A percentile compares a stretch with the other conserved stretches of the same genome.
These are phyloP conservation scores for Benitochromis conjunctus DNA, from an alignment of 2,113 vertebrate species.

Conservation along the genomic window DNA sequence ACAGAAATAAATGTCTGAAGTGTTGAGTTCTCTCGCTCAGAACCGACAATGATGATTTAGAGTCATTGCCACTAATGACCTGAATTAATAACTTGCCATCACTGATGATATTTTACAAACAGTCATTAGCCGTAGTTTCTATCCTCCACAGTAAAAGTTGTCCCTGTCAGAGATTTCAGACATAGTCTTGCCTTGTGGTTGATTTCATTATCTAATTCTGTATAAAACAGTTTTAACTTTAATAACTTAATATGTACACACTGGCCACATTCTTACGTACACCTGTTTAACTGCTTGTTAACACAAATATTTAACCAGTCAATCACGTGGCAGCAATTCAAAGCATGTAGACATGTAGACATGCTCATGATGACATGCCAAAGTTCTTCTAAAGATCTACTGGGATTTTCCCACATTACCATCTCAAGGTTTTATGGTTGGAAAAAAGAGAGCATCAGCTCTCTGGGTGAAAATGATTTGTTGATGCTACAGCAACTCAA, in stretches of 20 bases:
- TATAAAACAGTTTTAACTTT: neutral
- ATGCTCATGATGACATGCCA: neutral
- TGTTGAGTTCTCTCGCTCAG: conserved; percentile 26
- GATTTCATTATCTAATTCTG: neutral
- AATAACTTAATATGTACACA: neutral
- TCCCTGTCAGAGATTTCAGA: neutral
- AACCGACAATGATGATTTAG: neutral
- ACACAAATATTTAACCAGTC: neutral
- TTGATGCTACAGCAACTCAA: neutral
- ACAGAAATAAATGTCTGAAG: conserved; percentile 46
- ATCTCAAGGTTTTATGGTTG: neutral
- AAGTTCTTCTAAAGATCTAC: neutral
- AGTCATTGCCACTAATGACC: neutral
- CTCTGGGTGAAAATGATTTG: neutral
- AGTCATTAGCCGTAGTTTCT: neutral
- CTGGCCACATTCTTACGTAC: neutral
- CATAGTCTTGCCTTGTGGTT: neutral
- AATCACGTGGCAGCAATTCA: neutral
- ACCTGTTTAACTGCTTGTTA: neutral
- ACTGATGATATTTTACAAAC: neutral
- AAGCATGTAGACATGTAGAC: neutral
- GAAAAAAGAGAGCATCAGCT: neutral
- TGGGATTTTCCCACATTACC: neutral
- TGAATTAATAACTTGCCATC: neutral
- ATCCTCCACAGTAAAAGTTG: neutral